Evolutionary conservation across 2,113 vertebrate species (phyloP).

Genomic region (Trinectes maculatus): DNA sequence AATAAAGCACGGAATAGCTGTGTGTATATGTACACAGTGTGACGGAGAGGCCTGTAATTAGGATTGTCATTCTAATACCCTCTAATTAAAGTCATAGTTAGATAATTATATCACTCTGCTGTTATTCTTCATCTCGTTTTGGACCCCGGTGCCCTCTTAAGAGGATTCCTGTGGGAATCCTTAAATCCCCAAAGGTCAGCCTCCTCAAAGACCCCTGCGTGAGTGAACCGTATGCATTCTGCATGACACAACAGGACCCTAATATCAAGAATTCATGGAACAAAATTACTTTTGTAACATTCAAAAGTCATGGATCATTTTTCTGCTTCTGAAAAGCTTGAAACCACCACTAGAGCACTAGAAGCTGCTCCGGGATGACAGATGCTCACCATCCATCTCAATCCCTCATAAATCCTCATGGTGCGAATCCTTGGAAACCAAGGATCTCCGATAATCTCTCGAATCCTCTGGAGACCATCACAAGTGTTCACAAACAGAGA

Average conservation of each 20-base stretch:
- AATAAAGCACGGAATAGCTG: constrained; percentile 7
- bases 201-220: background rate
- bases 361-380: background rate
- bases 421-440: background rate
- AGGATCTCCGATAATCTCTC: too few species aligned
- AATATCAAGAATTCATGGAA: background rate
- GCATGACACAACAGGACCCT: background rate
- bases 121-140: background rate
- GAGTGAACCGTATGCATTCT: background rate
- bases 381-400: background rate
- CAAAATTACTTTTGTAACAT: background rate
- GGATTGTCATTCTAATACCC: background rate
- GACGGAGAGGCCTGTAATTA: constrained; percentile 26
- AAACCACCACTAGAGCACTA: background rate
- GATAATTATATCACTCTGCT: constrained; percentile 6
- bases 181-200: background rate
- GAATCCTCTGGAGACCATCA: too few species aligned
- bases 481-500: background rate
- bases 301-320: background rate
- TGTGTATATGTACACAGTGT: constrained; percentile 49
- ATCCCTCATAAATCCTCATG: background rate
- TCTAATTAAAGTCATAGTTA: constrained; percentile 25
- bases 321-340: background rate
- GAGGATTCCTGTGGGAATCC: background rate
- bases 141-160: background rate